Conservation (phyloP, 2,113 vertebrate genomes). For the Silurus asotus region DNA sequence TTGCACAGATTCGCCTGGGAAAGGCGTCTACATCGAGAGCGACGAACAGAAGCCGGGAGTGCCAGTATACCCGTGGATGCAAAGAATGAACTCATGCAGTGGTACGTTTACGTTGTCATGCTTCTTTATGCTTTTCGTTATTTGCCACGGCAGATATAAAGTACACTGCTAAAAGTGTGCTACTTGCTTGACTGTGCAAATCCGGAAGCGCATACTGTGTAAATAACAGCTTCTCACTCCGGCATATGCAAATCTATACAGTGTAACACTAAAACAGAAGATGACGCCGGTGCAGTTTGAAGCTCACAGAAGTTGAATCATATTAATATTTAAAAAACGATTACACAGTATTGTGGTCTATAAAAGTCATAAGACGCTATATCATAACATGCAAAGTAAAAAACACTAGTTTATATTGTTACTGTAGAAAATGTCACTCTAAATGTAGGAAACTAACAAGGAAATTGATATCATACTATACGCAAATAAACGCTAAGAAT, state of each 20-base stretch:
- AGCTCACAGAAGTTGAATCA: not conserved
- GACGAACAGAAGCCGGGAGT: conserved; percentile 88
- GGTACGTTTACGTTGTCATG: conserved; percentile 78
- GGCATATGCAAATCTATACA: conserved; percentile 42
- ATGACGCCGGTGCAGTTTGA: conserved; percentile 7
- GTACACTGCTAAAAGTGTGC: conserved; percentile 42
- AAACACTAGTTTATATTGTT: not conserved
- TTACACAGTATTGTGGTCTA: conserved; percentile 6
- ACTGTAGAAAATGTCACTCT: not conserved
- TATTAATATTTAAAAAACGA: not conserved
- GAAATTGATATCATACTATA: not conserved
- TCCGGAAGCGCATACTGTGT: conserved; percentile 58
- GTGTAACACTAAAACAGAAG: conserved; percentile 43
- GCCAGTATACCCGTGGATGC: conserved; percentile 92
- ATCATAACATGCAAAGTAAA: not conserved
- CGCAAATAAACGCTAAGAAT: not conserved
- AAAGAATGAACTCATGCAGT: conserved; percentile 93
- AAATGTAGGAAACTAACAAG: not conserved
- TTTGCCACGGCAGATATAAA: conserved; percentile 57
- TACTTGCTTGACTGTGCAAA: conserved; percentile 49
- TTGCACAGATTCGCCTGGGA: conserved; percentile 81
- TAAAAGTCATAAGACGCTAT: too few species aligned
- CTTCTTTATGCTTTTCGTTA: conserved; percentile 45
- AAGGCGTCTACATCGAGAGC: conserved; percentile 82
- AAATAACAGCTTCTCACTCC: conserved; percentile 50